A percentile compares a stretch with the other conserved stretches of the same genome.
Conservation (phyloP, 1,140 invertebrate species). For the Pachyrhynchus sulphureomaculatus region DNA sequence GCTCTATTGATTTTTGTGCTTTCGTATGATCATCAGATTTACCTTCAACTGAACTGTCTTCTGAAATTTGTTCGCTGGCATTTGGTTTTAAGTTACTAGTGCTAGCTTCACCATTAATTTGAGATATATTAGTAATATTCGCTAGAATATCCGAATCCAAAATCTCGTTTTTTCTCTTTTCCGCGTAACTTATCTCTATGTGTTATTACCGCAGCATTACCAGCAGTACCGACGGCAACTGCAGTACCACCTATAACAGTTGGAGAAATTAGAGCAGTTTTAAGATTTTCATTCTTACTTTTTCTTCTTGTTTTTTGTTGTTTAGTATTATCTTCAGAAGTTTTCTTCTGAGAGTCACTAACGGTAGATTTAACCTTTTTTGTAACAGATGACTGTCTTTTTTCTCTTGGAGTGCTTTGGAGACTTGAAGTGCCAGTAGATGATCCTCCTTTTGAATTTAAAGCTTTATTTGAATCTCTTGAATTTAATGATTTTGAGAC, state of each 20-base stretch:
- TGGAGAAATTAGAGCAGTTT: not conserved
- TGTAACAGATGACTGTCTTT: not conserved
- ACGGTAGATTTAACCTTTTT: not conserved
- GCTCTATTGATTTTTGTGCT: no score
- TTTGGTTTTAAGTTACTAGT: not conserved
- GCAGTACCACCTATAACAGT: not conserved
- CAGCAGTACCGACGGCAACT: not conserved
- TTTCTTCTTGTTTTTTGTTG: not conserved
- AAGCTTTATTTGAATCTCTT: not conserved
- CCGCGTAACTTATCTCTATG: not conserved
- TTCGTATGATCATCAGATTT: no score
- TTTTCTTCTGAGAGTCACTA: not conserved
- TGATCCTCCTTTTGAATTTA: not conserved
- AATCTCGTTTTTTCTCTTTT: not conserved
- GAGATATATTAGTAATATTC: not conserved
- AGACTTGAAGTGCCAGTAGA: not conserved
- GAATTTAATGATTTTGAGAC: not conserved
- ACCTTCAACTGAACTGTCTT: no score
- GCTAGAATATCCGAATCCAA: constrained; percentile 3
- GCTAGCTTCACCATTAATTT: not conserved
- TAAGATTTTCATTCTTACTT: not conserved
- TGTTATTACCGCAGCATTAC: not conserved
- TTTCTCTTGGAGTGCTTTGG: constrained; percentile 1
- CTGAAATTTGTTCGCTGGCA: no score
- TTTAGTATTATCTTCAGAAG: no score